Percentiles rank a stretch among this genome's conserved stretches.
These are phyloP conservation scores for Tromatobia lineatoria DNA, from an alignment of 2,888 invertebrate species.

Conservation along the genomic window DNA sequence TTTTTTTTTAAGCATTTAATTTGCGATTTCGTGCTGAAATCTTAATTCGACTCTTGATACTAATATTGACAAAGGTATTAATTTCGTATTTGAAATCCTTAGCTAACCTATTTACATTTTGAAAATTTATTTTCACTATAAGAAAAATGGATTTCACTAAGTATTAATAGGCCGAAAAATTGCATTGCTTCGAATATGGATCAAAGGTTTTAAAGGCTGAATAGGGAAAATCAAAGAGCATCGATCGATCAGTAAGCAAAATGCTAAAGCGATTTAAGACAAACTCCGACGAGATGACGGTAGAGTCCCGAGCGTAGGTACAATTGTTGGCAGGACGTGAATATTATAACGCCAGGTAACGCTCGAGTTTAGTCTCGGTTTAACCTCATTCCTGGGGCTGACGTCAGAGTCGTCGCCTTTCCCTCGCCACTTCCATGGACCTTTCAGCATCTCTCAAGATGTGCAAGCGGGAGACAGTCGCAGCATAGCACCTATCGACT, in stretches of 20 bases:
- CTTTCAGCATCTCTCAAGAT: conserved; percentile 81
- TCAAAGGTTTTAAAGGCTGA: background rate
- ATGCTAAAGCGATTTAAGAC: conserved; percentile 19
- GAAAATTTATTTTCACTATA: too few relatives aligned
- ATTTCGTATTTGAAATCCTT: too few relatives aligned
- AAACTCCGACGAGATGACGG: conserved; percentile 29
- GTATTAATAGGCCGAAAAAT: too few relatives aligned
- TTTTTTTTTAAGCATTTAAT: too few relatives aligned
- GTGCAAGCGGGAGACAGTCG: conserved; percentile 73
- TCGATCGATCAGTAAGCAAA: conserved; percentile 11
- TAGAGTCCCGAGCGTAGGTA: conserved; percentile 53
- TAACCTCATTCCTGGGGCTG: conserved; percentile 83
- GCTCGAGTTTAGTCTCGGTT: conserved; percentile 79
- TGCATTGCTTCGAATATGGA: background rate
- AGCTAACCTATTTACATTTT: too few relatives aligned
- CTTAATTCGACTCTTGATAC: too few relatives aligned
- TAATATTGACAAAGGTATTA: too few relatives aligned
- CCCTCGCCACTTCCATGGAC: conserved; percentile 76
- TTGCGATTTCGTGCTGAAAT: too few relatives aligned
- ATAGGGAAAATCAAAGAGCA: conserved; percentile 15
- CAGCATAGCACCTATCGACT: conserved; percentile 75
- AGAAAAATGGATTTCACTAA: too few relatives aligned
- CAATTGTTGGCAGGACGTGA: conserved; percentile 33
- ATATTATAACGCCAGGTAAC: conserved; percentile 60
- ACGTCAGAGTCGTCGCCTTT: conserved; percentile 82